Evolutionary conservation across 1,140 invertebrate genomes (phyloP).

Genomic region (Aphelenchoides avenae): DNA sequence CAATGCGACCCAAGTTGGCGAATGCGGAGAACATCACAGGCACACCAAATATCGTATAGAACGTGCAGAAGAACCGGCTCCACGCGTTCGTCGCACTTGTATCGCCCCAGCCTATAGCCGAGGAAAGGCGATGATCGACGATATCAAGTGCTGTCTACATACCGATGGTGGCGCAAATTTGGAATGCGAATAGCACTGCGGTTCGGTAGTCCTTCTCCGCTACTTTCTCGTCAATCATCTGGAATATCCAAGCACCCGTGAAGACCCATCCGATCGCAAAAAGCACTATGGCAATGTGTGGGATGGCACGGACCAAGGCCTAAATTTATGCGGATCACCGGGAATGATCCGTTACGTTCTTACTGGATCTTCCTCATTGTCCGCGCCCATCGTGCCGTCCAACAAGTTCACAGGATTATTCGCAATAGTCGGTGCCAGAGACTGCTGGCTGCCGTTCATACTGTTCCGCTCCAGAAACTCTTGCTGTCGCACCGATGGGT

Average conservation of each 20-base stretch:
- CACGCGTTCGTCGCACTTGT: too few species aligned
- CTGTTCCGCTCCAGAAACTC: too few species aligned
- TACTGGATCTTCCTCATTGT: too few species aligned
- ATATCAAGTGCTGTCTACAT: neutral
- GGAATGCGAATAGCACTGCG: conserved; percentile 14
- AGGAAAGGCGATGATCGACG: too few species aligned
- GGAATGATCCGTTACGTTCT: too few species aligned
- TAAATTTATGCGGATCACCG: neutral
- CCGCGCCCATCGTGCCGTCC: too few species aligned
- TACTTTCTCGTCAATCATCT: conserved; percentile 5
- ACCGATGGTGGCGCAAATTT: conserved; percentile 11
- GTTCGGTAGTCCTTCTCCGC: conserved; percentile 3
- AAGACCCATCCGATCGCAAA: conserved; percentile 4
- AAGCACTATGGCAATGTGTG: conserved; percentile 10
- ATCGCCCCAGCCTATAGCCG: too few species aligned
- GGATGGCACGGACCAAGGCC: conserved; percentile 18
- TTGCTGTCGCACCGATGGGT: too few species aligned
- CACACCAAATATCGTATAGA: conserved; percentile 2
- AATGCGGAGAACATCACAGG: conserved; percentile 8
- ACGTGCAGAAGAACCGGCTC: too few species aligned
- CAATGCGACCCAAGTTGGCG: conserved; percentile 10
- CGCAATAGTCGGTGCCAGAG: too few species aligned
- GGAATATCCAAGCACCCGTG: conserved; percentile 7
- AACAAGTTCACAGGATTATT: too few species aligned
- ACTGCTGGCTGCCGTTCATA: too few species aligned